Base-by-base conservation (phyloP, 2,797 vertebrate genomes). In the Dermochelys coriacea region DNA sequence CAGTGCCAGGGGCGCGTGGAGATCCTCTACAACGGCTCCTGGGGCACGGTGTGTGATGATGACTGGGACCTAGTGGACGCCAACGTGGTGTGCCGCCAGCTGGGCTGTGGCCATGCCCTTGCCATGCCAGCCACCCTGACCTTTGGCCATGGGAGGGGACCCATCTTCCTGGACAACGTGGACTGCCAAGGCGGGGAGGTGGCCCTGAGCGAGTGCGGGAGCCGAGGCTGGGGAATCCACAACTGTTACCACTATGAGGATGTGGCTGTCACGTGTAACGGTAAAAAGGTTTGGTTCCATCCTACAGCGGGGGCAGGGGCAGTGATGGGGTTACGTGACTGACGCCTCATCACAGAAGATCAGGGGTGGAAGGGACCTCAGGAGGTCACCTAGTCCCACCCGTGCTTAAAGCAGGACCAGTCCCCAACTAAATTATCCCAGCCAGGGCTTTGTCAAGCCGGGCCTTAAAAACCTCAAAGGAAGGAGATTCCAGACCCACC, bases 241-340 rank as follows among this genome's bases (percentile, higher is more conserved):
- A 99, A 99, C 98, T 99, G 99, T 96, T 99, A 99, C 98, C 99
- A 99, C 98, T 99, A 99, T 0, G 99, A 99, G 97, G 99, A 99
- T 0, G 99, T 99, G 97, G 99, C 98, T 0, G 98, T 99, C 34
- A 97, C 98, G 57, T 99, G 99, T 93, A 98, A 98, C 6, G 99
- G 99, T 99, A 97, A 97, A 12, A 59, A 74, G 84, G 77, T 3
- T 89, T 61, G 31, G 88, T 47, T 91, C 64, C 47, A 5, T 0
- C 1, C 2, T 1, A 31, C 74, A 54, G 47, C 16, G 25, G 54
- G 23, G 0, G 2, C 2, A 7, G 51, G 74, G 68, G 3, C 3
- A 18, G 21, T 50, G 19, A 27, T 0, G 57, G n/a, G 25, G 37
- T 31, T 6, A 54, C 25, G 45, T 15, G 51, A 47, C n/a, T 71